Percentiles rank a stretch among this genome's conserved stretches.
Evolutionary conservation across 2,113 vertebrate genomes (phyloP).

Genomic region (Brachionichthys hirsutus): DNA sequence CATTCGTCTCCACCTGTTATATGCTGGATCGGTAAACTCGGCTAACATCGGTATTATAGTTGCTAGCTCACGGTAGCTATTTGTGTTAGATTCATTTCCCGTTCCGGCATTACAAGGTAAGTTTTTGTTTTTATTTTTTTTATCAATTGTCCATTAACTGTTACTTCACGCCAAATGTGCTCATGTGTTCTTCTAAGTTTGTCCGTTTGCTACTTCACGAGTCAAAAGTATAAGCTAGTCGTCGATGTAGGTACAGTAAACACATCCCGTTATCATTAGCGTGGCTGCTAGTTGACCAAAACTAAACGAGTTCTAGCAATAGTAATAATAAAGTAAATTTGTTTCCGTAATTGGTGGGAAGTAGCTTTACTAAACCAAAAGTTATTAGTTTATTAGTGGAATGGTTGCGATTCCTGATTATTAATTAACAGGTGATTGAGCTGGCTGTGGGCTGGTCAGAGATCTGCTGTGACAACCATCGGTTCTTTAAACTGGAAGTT

Average conservation of each 20-base stretch:
- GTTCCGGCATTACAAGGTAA: slow-evolving; percentile 55
- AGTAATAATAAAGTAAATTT: not conserved
- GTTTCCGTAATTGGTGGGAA: not conserved
- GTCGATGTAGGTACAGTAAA: slow-evolving; percentile 32
- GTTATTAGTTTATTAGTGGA: too few species aligned
- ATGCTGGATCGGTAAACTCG: slow-evolving; percentile 33
- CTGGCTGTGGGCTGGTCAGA: not conserved
- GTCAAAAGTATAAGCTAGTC: not conserved
- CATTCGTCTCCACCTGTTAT: slow-evolving; percentile 50
- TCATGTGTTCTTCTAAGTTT: not conserved
- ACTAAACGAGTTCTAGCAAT: not conserved
- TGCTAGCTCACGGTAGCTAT: slow-evolving; percentile 47
- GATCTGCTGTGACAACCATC: slow-evolving; percentile 6
- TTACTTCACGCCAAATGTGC: fast-evolving
- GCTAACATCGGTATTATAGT: slow-evolving; percentile 38
- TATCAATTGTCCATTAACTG: not conserved
- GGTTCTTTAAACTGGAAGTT: not conserved
- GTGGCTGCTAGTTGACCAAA: slow-evolving; percentile 24
- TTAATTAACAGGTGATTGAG: too few species aligned
- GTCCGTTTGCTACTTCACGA: too few species aligned
- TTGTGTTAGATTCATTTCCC: not conserved
- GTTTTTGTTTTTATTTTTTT: too few species aligned
- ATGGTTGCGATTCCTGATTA: too few species aligned
- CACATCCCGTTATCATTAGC: slow-evolving; percentile 32
- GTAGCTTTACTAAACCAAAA: too few species aligned